Evolutionary conservation across 1,140 invertebrate genomes (phyloP), one percentile per base, ranked within the genome.

Genomic region (Magallana angulata): DNA sequence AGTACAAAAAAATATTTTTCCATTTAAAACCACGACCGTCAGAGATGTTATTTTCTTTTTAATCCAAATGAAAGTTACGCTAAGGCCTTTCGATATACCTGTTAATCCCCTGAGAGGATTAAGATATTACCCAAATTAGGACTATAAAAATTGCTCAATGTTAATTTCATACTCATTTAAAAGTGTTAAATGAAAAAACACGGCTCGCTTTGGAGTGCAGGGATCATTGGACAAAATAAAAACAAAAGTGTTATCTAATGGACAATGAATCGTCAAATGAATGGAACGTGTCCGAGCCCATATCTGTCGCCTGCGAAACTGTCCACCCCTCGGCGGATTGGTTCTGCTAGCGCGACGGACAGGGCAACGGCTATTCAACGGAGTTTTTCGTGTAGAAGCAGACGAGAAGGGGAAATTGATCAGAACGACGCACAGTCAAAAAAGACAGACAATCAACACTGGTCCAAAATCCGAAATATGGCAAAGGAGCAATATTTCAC

Each of bases 401-500:
- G 12, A 62, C 60, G 60, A 6, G 60, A 62, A 3, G 60, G 1
- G 11, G 60, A 12, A 11, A 62, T 12, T 12, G n/a, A 11, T 14
- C 60, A 12, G n/a, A 62, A 62, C n/a, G 11, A n/a, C 0, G 14
- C n/a, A 12, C n/a, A 12, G 14, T 62, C 14, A 8, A 62, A 62
- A n/a, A 62, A 12, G 0, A 76, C 8, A 24, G 68, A 76, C 68
- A 76, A 76, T 30, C 18, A 24, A 1, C 68, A 48, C 18, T 76
- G 68, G 68, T 76, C 68, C 24, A 76, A 76, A 30, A 76, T 76
- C 24, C 18, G 68, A 18, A 24, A 30, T 4, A 76, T 76, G 68
- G 30, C 68, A 9, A 76, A 76, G 68, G 68, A 76, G 4, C 68
- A 12, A 18, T 76, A 30, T 12, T 76, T 76, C 8, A 11, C 68